Evolutionary conservation across 2,888 invertebrate species (phyloP).

Genomic region (Lycocerus yunnanus): DNA sequence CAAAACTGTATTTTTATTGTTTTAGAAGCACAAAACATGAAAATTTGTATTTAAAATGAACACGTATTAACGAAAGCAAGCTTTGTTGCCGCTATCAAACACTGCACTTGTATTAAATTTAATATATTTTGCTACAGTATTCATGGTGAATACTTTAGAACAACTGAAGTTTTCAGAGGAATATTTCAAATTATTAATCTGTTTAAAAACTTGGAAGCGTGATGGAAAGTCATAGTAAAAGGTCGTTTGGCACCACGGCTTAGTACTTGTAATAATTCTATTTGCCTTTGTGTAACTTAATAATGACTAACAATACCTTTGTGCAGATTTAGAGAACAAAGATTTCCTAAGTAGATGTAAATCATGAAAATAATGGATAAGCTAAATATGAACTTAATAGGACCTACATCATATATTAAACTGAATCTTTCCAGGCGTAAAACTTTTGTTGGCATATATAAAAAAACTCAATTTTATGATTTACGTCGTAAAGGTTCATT

Average conservation of each 20-base stretch:
- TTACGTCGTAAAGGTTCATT: no score
- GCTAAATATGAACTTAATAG: neutral
- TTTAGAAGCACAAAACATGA: neutral
- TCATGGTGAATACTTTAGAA: neutral
- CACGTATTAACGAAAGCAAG: neutral
- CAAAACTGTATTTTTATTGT: neutral
- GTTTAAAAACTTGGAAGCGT: neutral
- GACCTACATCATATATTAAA: no score
- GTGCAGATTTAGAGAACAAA: neutral
- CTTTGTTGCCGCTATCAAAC: neutral
- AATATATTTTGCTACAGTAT: neutral
- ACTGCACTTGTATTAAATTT: neutral
- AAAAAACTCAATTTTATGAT: no score
- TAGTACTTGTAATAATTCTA: neutral
- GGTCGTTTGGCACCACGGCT: neutral
- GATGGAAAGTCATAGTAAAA: neutral
- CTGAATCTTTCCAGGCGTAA: no score
- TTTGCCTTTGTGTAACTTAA: neutral
- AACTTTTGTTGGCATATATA: no score
- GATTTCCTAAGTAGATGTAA: neutral
- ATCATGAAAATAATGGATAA: neutral
- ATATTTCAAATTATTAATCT: neutral
- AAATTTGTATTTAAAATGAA: neutral
- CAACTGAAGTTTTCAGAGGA: neutral
- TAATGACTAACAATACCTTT: neutral